Evolutionary conservation across 2,797 vertebrate genomes (phyloP).

Genomic region (Alectoris magna): DNA sequence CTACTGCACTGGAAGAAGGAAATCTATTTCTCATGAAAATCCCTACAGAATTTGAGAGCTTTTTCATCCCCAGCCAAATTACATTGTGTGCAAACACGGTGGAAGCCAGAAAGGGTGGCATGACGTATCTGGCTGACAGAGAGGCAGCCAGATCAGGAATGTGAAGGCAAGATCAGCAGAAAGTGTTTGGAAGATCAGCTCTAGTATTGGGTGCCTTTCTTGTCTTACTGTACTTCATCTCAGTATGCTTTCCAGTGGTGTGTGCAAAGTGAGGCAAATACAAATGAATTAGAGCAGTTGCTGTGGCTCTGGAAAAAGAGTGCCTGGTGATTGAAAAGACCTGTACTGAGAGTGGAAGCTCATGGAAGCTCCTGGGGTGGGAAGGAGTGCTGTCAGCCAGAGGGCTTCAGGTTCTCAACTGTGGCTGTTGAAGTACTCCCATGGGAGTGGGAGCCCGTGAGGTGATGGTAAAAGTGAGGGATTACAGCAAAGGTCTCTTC

Average conservation of each 20-base stretch:
- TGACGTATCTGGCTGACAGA: background rate
- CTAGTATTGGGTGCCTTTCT: background rate
- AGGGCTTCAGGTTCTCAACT: background rate
- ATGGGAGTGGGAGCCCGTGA: background rate
- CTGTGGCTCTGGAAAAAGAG: background rate
- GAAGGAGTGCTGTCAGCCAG: background rate
- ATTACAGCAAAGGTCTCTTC: background rate
- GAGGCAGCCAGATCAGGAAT: background rate
- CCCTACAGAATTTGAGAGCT: background rate
- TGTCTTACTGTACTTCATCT: too few relatives aligned
- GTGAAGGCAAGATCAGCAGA: background rate
- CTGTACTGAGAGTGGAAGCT: background rate
- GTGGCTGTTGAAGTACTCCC: background rate
- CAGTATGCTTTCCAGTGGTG: fast-evolving
- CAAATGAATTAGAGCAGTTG: background rate
- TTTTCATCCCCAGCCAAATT: background rate
- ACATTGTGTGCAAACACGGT: background rate
- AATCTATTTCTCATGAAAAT: background rate
- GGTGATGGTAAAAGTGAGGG: background rate
- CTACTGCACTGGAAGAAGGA: background rate
- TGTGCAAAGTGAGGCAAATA: background rate
- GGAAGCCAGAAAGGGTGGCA: background rate
- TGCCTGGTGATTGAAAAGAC: background rate
- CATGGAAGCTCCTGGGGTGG: background rate
- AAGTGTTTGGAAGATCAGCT: background rate